Percentiles rank a stretch among this genome's conserved stretches.
phyloP scores from a whole-genome alignment of 2,888 invertebrate genomes.

The Formica aserva region DNA sequence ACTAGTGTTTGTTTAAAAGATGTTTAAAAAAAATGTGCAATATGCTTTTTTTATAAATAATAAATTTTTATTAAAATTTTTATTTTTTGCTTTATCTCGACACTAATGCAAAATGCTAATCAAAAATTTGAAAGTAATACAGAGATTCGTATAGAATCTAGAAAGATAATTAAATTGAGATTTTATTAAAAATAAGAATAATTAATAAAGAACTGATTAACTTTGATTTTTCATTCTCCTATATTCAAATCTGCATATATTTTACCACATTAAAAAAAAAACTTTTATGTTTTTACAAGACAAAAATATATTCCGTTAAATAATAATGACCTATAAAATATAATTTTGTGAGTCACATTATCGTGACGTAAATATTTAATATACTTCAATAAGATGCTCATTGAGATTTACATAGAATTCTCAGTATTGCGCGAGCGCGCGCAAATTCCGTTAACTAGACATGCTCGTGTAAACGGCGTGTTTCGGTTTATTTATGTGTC shows the following conservation, averaged over 20 bases:
- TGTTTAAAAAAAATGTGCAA: no score
- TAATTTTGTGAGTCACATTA: not conserved
- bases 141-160: not conserved
- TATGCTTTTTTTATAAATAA: not conserved
- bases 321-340: not conserved
- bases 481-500: slow-evolving; percentile 78
- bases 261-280: not conserved
- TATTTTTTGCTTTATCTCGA: not conserved
- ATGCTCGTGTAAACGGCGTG: slow-evolving; percentile 61
- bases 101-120: not conserved
- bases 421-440: not conserved
- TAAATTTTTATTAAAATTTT: not conserved
- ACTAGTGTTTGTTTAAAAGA: not conserved
- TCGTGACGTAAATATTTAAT: not conserved
- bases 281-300: not conserved
- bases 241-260: not conserved
- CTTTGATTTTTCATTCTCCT: not conserved
- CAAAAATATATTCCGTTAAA: not conserved
- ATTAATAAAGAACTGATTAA: not conserved
- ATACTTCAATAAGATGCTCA: not conserved
- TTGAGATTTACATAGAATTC: slow-evolving; percentile 1
- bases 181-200: not conserved
- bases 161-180: not conserved
- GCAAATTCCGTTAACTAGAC: slow-evolving; percentile 21
- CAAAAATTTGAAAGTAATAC: not conserved